phyloP scores from a whole-genome alignment of 2,113 vertebrate species.

The Amblyopsis rosae region DNA sequence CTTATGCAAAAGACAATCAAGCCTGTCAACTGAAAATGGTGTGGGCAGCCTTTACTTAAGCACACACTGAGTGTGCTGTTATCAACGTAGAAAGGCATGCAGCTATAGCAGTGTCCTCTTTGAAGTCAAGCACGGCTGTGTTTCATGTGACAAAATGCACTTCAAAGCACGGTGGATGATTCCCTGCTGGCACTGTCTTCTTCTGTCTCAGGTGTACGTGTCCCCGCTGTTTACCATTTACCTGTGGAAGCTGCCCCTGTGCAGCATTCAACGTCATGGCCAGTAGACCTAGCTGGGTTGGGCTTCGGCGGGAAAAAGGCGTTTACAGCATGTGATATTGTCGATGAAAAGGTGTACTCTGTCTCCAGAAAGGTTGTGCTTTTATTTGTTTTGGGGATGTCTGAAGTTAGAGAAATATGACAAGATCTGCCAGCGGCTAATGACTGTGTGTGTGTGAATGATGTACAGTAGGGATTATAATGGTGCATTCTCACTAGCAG shows the following conservation, averaged over 20 bases:
- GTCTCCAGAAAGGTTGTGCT: too few species aligned
- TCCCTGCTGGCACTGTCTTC: constrained; percentile 48
- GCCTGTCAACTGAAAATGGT: constrained; percentile 31
- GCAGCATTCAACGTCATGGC: constrained; percentile 50
- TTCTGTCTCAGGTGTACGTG: constrained; percentile 37
- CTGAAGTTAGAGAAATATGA: too few species aligned
- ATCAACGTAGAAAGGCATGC: constrained; percentile 59
- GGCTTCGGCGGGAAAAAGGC: too few species aligned
- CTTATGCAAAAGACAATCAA: constrained; percentile 22
- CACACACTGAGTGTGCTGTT: constrained; percentile 50
- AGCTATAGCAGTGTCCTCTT: constrained; percentile 65
- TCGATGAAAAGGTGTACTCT: too few species aligned
- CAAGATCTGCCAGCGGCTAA: too few species aligned
- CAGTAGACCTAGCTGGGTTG: constrained; percentile 7
- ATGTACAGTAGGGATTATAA: too few species aligned
- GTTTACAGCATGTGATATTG: too few species aligned
- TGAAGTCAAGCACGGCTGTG: constrained; percentile 65
- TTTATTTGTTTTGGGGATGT: too few species aligned
- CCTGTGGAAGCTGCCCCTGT: constrained; percentile 30
- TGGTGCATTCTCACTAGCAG: too few species aligned
- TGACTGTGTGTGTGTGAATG: too few species aligned
- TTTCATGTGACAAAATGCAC: constrained; percentile 71
- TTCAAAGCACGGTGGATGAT: constrained; percentile 65
- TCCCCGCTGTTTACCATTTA: constrained; percentile 65
- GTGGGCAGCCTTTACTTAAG: constrained; percentile 35